Base-by-base conservation (phyloP, 2,797 vertebrate genomes). In the Somateria mollissima region DNA sequence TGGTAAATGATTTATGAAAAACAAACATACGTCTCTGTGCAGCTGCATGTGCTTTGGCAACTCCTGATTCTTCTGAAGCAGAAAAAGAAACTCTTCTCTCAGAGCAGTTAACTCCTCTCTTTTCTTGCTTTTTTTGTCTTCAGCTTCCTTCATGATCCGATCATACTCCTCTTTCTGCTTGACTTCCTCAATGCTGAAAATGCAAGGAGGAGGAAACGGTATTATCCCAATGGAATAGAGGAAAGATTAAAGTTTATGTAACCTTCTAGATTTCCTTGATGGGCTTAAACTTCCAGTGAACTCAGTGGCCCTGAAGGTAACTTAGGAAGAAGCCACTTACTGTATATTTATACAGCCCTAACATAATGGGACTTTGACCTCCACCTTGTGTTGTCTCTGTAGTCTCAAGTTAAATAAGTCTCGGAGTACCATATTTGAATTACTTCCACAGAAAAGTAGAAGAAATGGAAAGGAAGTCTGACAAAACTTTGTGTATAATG, bases 131-230 rank as follows among this genome's bases (percentile, higher is more conserved):
- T 98, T 98, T 95, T 98, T 98, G 61, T 96, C 90, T 94, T 99
- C 98, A 2, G 98, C 98, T 97, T 98, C 97, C 54, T 91, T 98
- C 61, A 96, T 97, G 97, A 98, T 94, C 30, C 93, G 97, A 53
- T 99, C 98, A 64, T 97, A 72, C 77, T 99, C 98, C 70, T 97
- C 96, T 96, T 98, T 99, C 97, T 98, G 98, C 88, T 98, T 99
- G 34, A 98, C 97, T 66, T 97, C 97, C 97, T 99, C 99, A 91
- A 99, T 98, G 97, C 99, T 99, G 96, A 87, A 95, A 95, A 95
- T 45, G 36, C 88, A 94, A 34, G 87, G 60, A 96, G 89, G 91
- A 57, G 80, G 45, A 87, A 94, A 86, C 34, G 2, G 8, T 39
- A 11, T 65, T 73, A 61, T 25, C 45, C 53, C 16, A 85, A 7